A percentile compares a stretch with the other conserved stretches of the same genome.
Conservation (phyloP, 2,113 vertebrate genomes). For the Heterotis niloticus region DNA sequence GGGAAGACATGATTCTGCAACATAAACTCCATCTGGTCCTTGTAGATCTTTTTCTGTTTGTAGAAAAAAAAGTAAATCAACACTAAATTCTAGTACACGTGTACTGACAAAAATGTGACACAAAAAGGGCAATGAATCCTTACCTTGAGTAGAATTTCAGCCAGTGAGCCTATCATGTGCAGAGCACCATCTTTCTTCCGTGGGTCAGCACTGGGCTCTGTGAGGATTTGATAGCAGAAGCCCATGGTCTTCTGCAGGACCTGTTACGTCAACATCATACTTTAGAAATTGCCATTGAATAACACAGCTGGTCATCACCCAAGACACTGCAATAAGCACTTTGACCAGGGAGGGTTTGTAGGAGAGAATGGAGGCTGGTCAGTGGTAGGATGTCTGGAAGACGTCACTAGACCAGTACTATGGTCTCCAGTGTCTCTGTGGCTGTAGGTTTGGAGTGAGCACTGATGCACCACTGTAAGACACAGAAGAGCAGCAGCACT, state of each 20-base stretch:
- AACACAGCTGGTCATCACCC: neutral
- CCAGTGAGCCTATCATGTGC: conserved; percentile 97
- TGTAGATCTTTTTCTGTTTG: conserved; percentile 93
- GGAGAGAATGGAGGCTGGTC: conserved; percentile 71
- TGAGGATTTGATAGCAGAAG: conserved; percentile 97
- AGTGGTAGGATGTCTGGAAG: conserved; percentile 49
- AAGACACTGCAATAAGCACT: too few species aligned
- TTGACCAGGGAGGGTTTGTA: conserved; percentile 40
- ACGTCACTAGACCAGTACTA: conserved; percentile 70
- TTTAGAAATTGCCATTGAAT: neutral
- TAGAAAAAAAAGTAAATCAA: neutral
- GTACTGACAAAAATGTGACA: neutral
- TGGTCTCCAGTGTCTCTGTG: conserved; percentile 66
- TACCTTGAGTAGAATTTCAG: conserved; percentile 96
- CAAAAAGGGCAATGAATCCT: neutral
- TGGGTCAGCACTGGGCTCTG: conserved; percentile 84
- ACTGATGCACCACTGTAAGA: conserved; percentile 57
- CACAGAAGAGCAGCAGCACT: conserved; percentile 54
- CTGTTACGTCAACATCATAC: conserved; percentile 52
- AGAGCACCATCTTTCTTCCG: conserved; percentile 97
- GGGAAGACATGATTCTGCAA: conserved; percentile 96
- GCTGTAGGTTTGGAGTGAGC: conserved; percentile 64
- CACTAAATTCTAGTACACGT: neutral
- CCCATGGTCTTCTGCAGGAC: conserved; percentile 97
- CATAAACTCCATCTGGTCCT: conserved; percentile 99